Conservation (phyloP, 2,888 invertebrate species). For the Drosophila merina region DNA sequence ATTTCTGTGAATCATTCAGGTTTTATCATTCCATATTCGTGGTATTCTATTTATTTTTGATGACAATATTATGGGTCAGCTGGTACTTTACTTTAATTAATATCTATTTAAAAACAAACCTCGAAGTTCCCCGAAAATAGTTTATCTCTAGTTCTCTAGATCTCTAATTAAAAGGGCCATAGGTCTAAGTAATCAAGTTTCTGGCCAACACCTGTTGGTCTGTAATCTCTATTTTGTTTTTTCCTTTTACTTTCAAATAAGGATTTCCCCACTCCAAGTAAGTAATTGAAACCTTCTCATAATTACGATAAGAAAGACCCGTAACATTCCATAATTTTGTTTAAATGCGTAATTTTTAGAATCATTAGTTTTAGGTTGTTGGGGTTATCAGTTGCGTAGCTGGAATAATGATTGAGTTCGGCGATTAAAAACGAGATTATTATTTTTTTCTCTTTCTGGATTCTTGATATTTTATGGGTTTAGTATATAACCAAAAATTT, state of each 20-base stretch:
- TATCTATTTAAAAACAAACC: constrained; percentile 2
- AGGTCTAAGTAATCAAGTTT: constrained; percentile 1
- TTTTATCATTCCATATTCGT: constrained; percentile 17
- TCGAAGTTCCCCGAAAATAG: constrained; percentile 10
- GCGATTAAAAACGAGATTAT: not conserved
- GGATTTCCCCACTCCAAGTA: not conserved
- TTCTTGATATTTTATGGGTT: too few relatives aligned
- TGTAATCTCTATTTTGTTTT: not conserved
- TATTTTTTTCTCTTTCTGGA: not conserved
- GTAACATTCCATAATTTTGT: not conserved
- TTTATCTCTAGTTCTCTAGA: constrained; percentile 13
- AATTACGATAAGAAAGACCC: not conserved
- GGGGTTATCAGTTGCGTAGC: constrained; percentile 16
- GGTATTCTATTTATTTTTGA: constrained; percentile 8
- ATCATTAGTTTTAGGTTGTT: not conserved
- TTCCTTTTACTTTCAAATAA: not conserved
- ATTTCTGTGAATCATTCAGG: constrained; percentile 23
- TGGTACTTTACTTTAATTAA: constrained; percentile 18
- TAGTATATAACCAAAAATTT: not conserved
- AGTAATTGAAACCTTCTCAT: too few relatives aligned
- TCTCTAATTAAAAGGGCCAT: constrained; percentile 17
- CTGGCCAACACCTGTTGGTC: constrained; percentile 20
- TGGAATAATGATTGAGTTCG: not conserved
- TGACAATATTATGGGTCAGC: not conserved
- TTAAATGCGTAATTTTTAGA: constrained; percentile 10